phyloP scores from a whole-genome alignment of 2,888 invertebrate species.

The Nemapogon koenigi region DNA sequence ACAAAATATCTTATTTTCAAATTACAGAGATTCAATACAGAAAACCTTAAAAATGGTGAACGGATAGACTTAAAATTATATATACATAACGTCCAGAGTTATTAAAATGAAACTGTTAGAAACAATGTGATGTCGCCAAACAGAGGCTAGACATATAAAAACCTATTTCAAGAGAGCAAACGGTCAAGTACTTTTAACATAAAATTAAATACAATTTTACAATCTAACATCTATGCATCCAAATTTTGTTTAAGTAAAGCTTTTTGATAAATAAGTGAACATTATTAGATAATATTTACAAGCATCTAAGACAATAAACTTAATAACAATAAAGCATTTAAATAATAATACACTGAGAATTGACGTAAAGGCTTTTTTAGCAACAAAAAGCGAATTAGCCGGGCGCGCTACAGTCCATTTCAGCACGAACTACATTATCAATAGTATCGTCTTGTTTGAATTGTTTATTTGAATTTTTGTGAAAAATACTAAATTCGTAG shows the following conservation, averaged over 20 bases:
- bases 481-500: too few relatives aligned
- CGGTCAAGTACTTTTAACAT: conserved; percentile 55
- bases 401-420: too few relatives aligned
- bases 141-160: background rate
- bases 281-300: conserved; percentile 60
- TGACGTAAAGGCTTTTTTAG: conserved; percentile 60
- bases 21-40: conserved; percentile 48
- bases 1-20: too few relatives aligned
- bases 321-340: conserved; percentile 59
- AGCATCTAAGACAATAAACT: conserved; percentile 48
- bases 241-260: conserved; percentile 44
- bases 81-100: conserved; percentile 42
- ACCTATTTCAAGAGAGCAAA: conserved; percentile 51
- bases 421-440: too few relatives aligned
- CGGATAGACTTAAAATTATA: conserved; percentile 61
- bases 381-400: too few relatives aligned
- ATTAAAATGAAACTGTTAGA: conserved; percentile 2
- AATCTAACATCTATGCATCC: conserved; percentile 60
- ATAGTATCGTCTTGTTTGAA: too few relatives aligned
- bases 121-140: background rate
- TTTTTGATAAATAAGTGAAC: conserved; percentile 63
- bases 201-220: conserved; percentile 63
- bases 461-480: too few relatives aligned
- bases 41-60: conserved; percentile 54
- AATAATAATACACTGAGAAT: conserved; percentile 65